These are phyloP conservation scores for Eptatretus atami DNA, from an alignment of 2,797 vertebrate genomes.

Conservation along the genomic window DNA sequence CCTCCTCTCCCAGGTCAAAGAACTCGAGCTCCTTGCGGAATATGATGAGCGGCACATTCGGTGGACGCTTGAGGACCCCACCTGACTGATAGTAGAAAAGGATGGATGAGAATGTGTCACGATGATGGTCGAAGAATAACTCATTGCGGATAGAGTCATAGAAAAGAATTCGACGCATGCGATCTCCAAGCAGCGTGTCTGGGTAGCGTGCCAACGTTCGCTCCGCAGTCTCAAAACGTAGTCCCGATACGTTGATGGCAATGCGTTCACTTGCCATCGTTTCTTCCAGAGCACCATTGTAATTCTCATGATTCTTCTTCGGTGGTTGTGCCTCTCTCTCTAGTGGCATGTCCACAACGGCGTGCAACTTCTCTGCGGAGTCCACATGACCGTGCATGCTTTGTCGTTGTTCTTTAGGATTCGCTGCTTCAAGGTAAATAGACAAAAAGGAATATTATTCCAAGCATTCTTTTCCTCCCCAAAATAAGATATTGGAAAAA, in stretches of 20 bases:
- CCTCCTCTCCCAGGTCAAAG: slow-evolving; percentile 45
- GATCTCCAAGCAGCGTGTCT: slow-evolving; percentile 47
- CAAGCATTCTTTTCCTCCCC: no score
- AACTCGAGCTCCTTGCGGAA: slow-evolving; percentile 66
- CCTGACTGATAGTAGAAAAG: slow-evolving; percentile 86
- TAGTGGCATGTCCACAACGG: no score
- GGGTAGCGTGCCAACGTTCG: slow-evolving; percentile 52
- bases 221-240: slow-evolving; percentile 50
- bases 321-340: no score
- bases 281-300: no score
- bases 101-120: slow-evolving; percentile 55
- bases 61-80: slow-evolving; percentile 33
- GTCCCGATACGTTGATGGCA: slow-evolving; percentile 58
- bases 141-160: slow-evolving; percentile 45
- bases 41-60: slow-evolving; percentile 46
- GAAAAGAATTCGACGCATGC: slow-evolving; percentile 28
- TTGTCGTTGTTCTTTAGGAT: no score
- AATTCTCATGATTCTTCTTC: no score
- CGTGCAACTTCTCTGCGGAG: no score
- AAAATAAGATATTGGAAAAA: no score
- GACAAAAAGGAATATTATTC: no score
- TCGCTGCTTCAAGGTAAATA: no score
- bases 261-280: slow-evolving; percentile 18
- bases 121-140: slow-evolving; percentile 55
- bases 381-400: no score